phyloP scores from a whole-genome alignment of 2,888 invertebrate species.

The Rotaria magnacalcarata region DNA sequence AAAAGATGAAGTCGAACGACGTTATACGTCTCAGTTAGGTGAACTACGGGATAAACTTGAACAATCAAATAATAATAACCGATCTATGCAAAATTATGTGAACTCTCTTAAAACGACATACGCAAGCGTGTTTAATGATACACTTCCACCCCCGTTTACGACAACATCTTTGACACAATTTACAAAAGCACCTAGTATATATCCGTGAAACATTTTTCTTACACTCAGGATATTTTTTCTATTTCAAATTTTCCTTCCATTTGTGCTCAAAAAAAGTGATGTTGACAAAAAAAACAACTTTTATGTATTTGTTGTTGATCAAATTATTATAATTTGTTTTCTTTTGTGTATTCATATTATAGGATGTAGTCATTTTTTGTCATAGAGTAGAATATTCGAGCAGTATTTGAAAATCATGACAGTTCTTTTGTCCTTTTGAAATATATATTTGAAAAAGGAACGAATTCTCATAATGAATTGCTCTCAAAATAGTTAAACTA shows the following conservation, averaged over 20 bases:
- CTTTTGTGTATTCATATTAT: not conserved
- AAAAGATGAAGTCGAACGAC: slow-evolving; percentile 20
- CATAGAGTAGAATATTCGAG: slow-evolving; percentile 2
- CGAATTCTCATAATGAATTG: too few relatives aligned
- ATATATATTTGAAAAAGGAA: too few relatives aligned
- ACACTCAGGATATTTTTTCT: not conserved
- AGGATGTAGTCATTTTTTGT: slow-evolving; percentile 11
- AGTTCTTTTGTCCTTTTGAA: too few relatives aligned
- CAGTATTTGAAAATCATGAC: not conserved
- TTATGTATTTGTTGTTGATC: not conserved
- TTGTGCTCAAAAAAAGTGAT: not conserved
- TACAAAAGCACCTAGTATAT: not conserved
- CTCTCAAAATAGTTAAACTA: too few relatives aligned
- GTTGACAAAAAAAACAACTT: not conserved
- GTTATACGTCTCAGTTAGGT: slow-evolving; percentile 39
- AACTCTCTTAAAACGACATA: slow-evolving; percentile 60
- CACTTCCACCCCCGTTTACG: not conserved
- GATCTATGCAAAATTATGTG: slow-evolving; percentile 60
- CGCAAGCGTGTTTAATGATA: slow-evolving; percentile 58
- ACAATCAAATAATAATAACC: slow-evolving; percentile 58
- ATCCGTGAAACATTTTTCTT: not conserved
- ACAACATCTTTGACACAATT: not conserved
- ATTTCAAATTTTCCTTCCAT: not conserved
- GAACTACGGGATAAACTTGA: slow-evolving; percentile 51
- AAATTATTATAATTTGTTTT: not conserved